Evolutionary conservation across 1,140 invertebrate genomes (phyloP).

Genomic region (Scylla paramamosain): DNA sequence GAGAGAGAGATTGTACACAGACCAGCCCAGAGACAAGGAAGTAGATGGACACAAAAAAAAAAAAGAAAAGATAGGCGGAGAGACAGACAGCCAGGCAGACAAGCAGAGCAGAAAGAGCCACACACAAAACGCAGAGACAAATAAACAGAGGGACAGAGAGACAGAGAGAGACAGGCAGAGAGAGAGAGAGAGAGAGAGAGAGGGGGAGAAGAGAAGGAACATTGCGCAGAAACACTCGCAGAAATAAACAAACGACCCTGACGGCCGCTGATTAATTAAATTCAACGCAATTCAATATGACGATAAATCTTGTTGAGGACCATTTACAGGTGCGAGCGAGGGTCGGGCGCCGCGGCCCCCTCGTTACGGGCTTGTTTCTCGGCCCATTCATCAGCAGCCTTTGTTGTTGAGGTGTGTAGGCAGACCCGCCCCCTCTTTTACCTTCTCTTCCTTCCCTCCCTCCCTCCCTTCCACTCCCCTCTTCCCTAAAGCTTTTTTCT

Average conservation of each 20-base stretch:
- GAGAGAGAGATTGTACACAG: not conserved
- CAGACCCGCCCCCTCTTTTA: not conserved
- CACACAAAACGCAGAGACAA: not conserved
- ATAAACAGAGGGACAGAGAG: no score
- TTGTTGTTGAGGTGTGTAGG: not conserved
- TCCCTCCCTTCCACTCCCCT: not conserved
- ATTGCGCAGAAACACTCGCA: not conserved
- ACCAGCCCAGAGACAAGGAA: not conserved
- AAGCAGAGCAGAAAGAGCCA: not conserved
- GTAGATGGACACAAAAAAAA: not conserved
- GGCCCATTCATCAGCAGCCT: not conserved
- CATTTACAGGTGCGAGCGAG: not conserved
- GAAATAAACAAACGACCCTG: not conserved
- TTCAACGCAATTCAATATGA: constrained; percentile 15
- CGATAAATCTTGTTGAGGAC: not conserved
- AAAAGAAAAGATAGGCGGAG: not conserved
- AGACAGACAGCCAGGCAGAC: not conserved
- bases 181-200: no score
- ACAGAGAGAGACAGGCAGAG: no score
- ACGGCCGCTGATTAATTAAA: not conserved
- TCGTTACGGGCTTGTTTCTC: not conserved
- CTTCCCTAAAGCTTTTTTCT: not conserved
- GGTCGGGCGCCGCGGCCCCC: not conserved
- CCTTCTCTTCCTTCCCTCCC: not conserved
- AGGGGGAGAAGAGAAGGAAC: no score